Percentiles rank a stretch among this genome's conserved stretches.
These are phyloP conservation scores for Phataginus tetradactyla DNA, from an alignment of 2,797 vertebrate species.

Conservation along the genomic window DNA sequence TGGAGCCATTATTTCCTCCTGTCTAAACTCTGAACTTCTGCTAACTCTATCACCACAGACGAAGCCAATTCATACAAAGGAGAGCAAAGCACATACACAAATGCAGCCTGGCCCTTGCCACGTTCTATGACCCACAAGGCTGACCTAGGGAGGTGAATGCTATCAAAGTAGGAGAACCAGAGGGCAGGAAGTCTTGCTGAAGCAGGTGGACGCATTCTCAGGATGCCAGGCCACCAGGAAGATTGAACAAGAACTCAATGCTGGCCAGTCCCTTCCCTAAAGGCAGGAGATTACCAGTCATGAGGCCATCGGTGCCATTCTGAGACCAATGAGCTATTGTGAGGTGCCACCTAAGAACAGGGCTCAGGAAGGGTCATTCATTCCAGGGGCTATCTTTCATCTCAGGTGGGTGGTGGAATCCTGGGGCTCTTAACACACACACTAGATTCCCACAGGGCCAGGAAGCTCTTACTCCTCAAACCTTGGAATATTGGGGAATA, in stretches of 20 bases:
- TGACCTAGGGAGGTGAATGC: neutral
- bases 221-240: neutral
- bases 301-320: neutral
- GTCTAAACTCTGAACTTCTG: neutral
- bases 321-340: neutral
- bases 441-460: neutral
- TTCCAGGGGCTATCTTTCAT: neutral
- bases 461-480: neutral
- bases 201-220: neutral
- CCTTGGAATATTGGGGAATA: neutral
- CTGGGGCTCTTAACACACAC: neutral
- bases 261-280: neutral
- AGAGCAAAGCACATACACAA: neutral
- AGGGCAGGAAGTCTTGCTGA: neutral
- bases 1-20: neutral
- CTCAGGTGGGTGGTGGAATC: neutral
- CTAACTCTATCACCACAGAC: neutral
- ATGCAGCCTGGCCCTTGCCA: neutral
- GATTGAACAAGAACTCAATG: neutral
- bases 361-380: neutral
- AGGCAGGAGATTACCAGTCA: neutral
- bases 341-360: neutral
- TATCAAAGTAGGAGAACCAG: neutral
- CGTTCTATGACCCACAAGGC: neutral
- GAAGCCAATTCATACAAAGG: neutral